Conservation (phyloP, 2,113 vertebrate genomes). For the Chascanopsetta lugubris region DNA sequence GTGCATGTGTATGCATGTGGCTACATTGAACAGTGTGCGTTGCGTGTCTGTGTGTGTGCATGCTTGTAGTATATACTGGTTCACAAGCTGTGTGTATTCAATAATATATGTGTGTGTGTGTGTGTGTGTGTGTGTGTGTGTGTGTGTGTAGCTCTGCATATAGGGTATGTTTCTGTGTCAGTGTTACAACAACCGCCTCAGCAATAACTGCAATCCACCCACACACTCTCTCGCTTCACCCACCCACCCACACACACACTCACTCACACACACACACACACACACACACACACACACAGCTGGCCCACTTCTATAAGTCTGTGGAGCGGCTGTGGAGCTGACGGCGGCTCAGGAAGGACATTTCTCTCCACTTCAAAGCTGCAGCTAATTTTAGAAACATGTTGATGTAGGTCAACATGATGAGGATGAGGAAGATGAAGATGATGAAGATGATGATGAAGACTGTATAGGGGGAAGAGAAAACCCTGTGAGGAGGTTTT, state of each 20-base stretch:
- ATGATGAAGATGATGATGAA: neutral
- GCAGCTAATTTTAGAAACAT: constrained; percentile 54
- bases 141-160: constrained; percentile 10
- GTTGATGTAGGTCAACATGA: constrained; percentile 63
- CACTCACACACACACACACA: constrained; percentile 17
- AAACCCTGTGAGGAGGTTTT: neutral
- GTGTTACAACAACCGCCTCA: constrained; percentile 53
- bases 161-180: constrained; percentile 52
- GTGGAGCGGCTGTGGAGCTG: constrained; percentile 21
- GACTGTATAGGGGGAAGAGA: neutral
- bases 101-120: too few species aligned
- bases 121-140: constrained; percentile 24
- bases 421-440: constrained; percentile 14
- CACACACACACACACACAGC: constrained; percentile 30
- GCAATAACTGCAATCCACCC: constrained; percentile 25
- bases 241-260: constrained; percentile 32
- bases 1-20: too few species aligned
- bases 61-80: neutral
- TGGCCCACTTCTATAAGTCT: constrained; percentile 53
- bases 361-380: constrained; percentile 51
- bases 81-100: too few species aligned
- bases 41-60: neutral
- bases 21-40: too few species aligned
- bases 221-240: neutral
- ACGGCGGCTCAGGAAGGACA: constrained; percentile 50